These are phyloP conservation scores for Ispidina picta DNA, from an alignment of 2,797 vertebrate species.

Conservation along the genomic window DNA sequence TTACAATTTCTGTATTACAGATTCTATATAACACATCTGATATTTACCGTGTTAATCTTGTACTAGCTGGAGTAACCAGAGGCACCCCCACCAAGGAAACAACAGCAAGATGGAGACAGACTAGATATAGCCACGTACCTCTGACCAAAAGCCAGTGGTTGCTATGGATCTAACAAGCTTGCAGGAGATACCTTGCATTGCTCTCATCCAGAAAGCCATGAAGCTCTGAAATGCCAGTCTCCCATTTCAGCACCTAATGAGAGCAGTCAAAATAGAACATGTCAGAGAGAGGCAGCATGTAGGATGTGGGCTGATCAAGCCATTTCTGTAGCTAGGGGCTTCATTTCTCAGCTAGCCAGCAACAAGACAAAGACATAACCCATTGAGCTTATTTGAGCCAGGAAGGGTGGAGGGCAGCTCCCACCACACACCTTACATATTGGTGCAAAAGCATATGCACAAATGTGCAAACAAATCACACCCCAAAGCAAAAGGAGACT, in stretches of 20 bases:
- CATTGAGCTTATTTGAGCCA: background rate
- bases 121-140: background rate
- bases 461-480: background rate
- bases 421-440: background rate
- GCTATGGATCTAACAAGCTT: background rate
- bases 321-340: background rate
- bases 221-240: background rate
- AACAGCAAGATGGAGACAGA: background rate
- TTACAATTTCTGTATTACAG: background rate
- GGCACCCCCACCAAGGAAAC: background rate
- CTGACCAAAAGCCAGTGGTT: background rate
- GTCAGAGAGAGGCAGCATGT: background rate
- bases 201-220: background rate
- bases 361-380: background rate
- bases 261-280: background rate
- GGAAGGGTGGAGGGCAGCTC: background rate
- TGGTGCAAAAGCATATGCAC: background rate
- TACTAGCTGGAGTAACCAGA: background rate
- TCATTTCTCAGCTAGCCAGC: background rate
- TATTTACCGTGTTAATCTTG: background rate
- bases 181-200: accelerated
- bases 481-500: background rate
- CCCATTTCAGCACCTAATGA: background rate
- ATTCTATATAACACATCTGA: background rate
- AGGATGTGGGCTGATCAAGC: background rate